Percentiles rank a stretch among this genome's conserved stretches.
These are phyloP conservation scores for Acanthochromis polyacanthus DNA, from an alignment of 2,113 vertebrate genomes.

Conservation along the genomic window DNA sequence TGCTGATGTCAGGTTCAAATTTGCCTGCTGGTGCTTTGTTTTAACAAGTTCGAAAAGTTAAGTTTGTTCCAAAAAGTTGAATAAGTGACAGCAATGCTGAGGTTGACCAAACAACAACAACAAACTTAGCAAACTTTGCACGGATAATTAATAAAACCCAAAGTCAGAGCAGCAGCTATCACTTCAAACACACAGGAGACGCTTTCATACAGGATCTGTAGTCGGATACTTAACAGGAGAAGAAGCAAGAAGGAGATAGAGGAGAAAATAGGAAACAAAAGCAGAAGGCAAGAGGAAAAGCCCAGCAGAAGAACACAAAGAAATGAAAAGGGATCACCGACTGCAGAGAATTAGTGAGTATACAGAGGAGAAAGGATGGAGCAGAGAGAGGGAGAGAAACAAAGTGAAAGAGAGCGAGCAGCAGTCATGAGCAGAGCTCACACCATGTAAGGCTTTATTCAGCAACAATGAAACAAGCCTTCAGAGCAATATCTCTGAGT, in stretches of 20 bases:
- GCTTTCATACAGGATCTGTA: slow-evolving; percentile 22
- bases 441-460: slow-evolving; percentile 78
- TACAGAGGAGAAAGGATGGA: slow-evolving; percentile 19
- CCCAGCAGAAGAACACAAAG: slow-evolving; percentile 21
- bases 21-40: neutral
- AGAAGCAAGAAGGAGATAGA: neutral
- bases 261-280: slow-evolving; percentile 14
- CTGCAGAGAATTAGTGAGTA: slow-evolving; percentile 18
- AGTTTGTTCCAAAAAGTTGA: slow-evolving; percentile 1
- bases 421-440: slow-evolving; percentile 48
- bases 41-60: neutral
- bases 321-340: slow-evolving; percentile 38
- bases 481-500: slow-evolving; percentile 63
- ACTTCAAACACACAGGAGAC: slow-evolving; percentile 37
- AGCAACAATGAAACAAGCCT: slow-evolving; percentile 66
- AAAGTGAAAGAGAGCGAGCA: slow-evolving; percentile 45
- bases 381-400: slow-evolving; percentile 26
- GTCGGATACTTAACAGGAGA: neutral
- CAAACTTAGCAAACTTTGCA: slow-evolving; percentile 19
- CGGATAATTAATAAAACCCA: slow-evolving; percentile 56
- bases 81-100: neutral
- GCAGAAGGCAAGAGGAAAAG: slow-evolving; percentile 9
- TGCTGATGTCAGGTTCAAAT: no score
- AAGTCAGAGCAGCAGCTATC: slow-evolving; percentile 15
- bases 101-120: slow-evolving; percentile 48